Evolutionary conservation across 2,797 vertebrate genomes (phyloP).

Genomic region (Phataginus tricuspis): DNA sequence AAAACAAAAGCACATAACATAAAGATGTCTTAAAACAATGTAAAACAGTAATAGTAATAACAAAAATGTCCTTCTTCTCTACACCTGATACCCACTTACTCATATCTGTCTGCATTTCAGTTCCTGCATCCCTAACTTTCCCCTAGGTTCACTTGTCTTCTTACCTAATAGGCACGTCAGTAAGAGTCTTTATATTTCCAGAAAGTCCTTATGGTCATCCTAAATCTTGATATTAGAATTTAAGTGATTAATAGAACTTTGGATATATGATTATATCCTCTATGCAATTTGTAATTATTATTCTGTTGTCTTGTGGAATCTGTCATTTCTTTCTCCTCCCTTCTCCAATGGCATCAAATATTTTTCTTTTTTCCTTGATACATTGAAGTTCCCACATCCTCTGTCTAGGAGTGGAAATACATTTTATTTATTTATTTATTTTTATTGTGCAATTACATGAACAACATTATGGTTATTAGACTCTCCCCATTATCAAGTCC

Average conservation of each 20-base stretch:
- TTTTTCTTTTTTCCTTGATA: background rate
- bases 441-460: no score
- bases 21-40: background rate
- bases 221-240: background rate
- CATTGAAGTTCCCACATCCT: background rate
- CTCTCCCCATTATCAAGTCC: no score
- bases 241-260: background rate
- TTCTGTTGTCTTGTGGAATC: background rate
- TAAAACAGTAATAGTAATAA: background rate
- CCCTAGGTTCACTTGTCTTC: background rate
- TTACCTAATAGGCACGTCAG: background rate
- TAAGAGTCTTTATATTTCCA: background rate
- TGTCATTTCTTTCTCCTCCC: background rate
- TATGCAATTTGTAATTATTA: background rate
- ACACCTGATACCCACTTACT: no score
- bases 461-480: no score
- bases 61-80: background rate
- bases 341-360: background rate
- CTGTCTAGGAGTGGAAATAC: background rate
- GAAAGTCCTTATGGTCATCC: background rate
- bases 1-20: background rate
- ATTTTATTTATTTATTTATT: no score
- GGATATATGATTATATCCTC: background rate
- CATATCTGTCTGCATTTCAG: background rate
- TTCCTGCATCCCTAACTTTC: background rate